Conservation (phyloP, 2,797 vertebrate species). For the Bufotes viridis region DNA sequence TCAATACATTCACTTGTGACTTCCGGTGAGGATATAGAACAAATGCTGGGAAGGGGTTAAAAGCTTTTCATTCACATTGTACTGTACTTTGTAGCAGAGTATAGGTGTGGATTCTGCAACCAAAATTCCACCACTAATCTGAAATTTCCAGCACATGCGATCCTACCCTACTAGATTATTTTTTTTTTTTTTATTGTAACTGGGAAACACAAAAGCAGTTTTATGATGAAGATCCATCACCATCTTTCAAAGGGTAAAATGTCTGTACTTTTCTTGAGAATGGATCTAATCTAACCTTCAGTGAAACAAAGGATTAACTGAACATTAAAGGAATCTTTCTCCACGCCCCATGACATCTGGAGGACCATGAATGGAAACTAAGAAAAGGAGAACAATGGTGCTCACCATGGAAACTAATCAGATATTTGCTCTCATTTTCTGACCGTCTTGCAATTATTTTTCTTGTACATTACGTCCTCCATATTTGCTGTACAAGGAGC, state of each 20-base stretch:
- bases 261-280: neutral
- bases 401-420: slow-evolving; percentile 1
- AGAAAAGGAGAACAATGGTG: neutral
- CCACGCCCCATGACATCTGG: neutral
- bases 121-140: too few relatives aligned
- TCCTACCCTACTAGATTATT: neutral
- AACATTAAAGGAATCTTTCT: slow-evolving; percentile 10
- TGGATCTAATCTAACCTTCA: neutral
- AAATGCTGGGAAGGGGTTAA: too few relatives aligned
- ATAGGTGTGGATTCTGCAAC: too few relatives aligned
- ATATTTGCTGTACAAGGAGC: neutral
- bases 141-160: too few relatives aligned
- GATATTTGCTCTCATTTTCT: slow-evolving; percentile 11
- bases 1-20: too few relatives aligned
- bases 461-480: neutral
- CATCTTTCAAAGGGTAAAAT: neutral
- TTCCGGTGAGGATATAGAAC: too few relatives aligned
- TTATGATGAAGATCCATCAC: neutral
- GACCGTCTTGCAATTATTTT: neutral
- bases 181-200: too few relatives aligned
- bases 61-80: too few relatives aligned
- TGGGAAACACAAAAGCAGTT: neutral
- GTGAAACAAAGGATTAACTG: neutral
- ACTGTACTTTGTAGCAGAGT: too few relatives aligned
- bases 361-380: slow-evolving; percentile 5